Percentiles rank a stretch among this genome's conserved stretches.
Evolutionary conservation across 2,113 vertebrate species (phyloP).

Genomic region (Stomatorhinus ivindoensis): DNA sequence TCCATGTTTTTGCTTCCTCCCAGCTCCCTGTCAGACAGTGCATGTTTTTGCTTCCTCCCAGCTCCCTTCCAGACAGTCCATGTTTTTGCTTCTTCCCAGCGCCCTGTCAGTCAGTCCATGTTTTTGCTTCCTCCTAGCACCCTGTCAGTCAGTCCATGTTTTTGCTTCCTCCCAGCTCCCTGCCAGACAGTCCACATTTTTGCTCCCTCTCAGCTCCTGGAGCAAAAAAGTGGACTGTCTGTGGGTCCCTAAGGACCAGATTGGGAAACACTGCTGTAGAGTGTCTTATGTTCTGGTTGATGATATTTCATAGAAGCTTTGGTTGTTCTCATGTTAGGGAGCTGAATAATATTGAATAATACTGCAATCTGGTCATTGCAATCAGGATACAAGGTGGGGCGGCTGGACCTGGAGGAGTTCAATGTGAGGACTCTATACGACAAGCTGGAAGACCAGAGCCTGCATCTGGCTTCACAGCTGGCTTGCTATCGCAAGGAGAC

Average conservation of each 20-base stretch:
- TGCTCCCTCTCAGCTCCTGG: not conserved
- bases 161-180: too few relatives aligned
- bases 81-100: too few relatives aligned
- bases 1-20: too few relatives aligned
- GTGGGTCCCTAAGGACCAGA: not conserved
- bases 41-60: too few relatives aligned
- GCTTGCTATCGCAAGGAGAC: conserved; percentile 71
- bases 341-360: not conserved
- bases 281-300: not conserved
- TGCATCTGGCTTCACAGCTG: conserved; percentile 81
- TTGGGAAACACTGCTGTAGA: not conserved
- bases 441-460: conserved; percentile 87
- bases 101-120: too few relatives aligned
- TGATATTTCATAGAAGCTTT: not conserved
- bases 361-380: not conserved
- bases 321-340: not conserved
- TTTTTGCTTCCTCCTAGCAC: too few relatives aligned
- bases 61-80: not conserved
- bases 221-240: not conserved
- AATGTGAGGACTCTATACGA: conserved; percentile 79
- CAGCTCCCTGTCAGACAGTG: too few relatives aligned
- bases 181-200: too few relatives aligned
- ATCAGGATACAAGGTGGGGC: conserved; percentile 39
- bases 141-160: too few relatives aligned
- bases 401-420: conserved; percentile 73